Evolutionary conservation across 2,797 vertebrate genomes (phyloP), one percentile per base, ranked within the genome.

Genomic region (Xiphorhynchus erythropygius): DNA sequence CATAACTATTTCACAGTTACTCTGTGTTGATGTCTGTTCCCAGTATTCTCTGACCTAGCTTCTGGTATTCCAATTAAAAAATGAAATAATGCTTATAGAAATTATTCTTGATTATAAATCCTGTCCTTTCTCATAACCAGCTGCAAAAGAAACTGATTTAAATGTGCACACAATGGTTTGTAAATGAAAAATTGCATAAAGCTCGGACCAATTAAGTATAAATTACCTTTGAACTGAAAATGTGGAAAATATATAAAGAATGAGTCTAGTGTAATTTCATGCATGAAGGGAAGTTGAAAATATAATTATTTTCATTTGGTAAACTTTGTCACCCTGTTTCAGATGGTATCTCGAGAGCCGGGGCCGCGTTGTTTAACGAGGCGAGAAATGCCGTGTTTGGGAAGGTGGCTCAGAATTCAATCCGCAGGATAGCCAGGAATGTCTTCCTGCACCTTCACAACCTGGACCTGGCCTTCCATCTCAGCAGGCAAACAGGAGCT

Each of bases 371-470:
- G 94, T 99, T 99, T 98, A 99, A 99, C 69, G 99, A 99, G 98
- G 98, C 99, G 64, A 98, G 99, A 97, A 99, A 99, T 93, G 99
- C 98, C 25, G 99, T 99, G 44, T 99, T 99, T 82, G 99, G 99
- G 86, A 99, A 99, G 89, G 99, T 99, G 96, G 99, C 99, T 81
- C 99, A 99, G 97, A 99, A 98, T 97, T 99, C 99, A 86, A 99
- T 99, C 96, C 97, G 99, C 69, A 99, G 99, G 95, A 99, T 99
- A 85, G 99, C 99, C 63, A 99, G 97, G 96, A 99, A 99, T 17
- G 99, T 99, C 88, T 99, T 99, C 92, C 98, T 99, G 47, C 99
- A 99, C 97, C 98, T 99, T 96, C 99, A 99, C 97, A 99, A 98
- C 97, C 98, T 99, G 97, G 99, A 99, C 93, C 97, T 99, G 95